These are phyloP conservation scores for human (Homo sapiens) DNA, from an alignment of 2,113 vertebrate genomes.

Conservation along the genomic window DNA sequence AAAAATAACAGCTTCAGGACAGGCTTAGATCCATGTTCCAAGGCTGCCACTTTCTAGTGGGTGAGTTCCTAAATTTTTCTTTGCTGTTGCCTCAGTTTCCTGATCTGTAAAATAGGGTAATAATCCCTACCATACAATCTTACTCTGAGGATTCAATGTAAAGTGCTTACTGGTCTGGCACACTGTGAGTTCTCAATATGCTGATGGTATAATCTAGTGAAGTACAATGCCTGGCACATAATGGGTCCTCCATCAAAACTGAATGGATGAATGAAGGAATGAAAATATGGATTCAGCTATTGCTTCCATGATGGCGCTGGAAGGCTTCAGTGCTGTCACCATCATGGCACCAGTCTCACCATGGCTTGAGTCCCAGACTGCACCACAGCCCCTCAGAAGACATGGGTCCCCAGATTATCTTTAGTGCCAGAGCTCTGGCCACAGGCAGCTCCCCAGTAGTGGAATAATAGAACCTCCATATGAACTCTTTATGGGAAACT, in stretches of 20 bases:
- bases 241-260: background rate
- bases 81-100: background rate
- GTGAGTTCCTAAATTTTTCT: background rate
- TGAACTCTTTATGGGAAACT: slow-evolving; percentile 17
- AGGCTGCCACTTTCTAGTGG: background rate
- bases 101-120: background rate
- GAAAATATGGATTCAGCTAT: background rate
- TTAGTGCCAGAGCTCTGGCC: background rate
- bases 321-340: accelerated
- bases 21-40: background rate
- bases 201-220: background rate
- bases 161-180: background rate
- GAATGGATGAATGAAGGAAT: background rate
- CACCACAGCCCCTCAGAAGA: background rate
- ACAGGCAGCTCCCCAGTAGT: background rate
- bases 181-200: background rate
- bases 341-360: accelerated
- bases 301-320: accelerated
- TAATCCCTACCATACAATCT: background rate
- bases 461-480: slow-evolving; percentile 49
- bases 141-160: background rate
- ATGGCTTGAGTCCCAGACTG: background rate
- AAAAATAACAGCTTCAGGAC: background rate
- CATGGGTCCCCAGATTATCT: background rate
- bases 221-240: background rate